Evolutionary conservation across 2,888 invertebrate genomes (phyloP).

Genomic region (Gastrophysa polygoni): DNA sequence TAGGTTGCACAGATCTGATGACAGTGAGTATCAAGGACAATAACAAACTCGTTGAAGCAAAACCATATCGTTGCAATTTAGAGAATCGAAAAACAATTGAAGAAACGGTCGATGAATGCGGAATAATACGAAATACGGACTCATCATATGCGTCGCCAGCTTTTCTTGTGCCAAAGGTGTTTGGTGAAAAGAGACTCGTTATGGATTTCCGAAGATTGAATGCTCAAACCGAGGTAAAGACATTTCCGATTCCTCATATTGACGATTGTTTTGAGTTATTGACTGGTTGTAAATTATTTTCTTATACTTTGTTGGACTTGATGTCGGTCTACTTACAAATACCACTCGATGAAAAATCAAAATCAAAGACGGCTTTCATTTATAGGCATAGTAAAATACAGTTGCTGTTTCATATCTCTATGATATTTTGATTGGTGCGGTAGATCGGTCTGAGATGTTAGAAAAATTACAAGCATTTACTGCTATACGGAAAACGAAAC

Average conservation of each 20-base stretch:
- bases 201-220: conserved; percentile 34
- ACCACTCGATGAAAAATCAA: too few species aligned
- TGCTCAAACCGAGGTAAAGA: conserved; percentile 26
- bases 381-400: too few species aligned
- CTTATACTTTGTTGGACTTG: too few species aligned
- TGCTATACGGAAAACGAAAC: background rate
- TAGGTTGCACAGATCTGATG: too few species aligned
- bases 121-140: conserved; percentile 28
- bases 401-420: too few species aligned
- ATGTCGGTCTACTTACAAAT: too few species aligned
- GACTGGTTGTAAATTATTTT: too few species aligned
- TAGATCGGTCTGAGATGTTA: background rate
- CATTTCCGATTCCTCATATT: conserved; percentile 22
- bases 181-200: conserved; percentile 30
- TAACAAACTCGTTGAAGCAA: too few species aligned
- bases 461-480: conserved; percentile 3
- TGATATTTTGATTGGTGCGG: background rate
- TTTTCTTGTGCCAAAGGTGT: conserved; percentile 27
- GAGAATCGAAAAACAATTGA: too few species aligned
- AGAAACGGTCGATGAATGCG: background rate
- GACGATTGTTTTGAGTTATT: conserved; percentile 23
- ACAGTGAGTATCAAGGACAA: too few species aligned
- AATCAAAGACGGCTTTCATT: too few species aligned
- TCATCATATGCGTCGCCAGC: conserved; percentile 32
- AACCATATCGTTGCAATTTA: too few species aligned